Percentiles rank a stretch among this genome's conserved stretches.
phyloP scores from a whole-genome alignment of 2,888 invertebrate species.

The Hemithea aestivaria region DNA sequence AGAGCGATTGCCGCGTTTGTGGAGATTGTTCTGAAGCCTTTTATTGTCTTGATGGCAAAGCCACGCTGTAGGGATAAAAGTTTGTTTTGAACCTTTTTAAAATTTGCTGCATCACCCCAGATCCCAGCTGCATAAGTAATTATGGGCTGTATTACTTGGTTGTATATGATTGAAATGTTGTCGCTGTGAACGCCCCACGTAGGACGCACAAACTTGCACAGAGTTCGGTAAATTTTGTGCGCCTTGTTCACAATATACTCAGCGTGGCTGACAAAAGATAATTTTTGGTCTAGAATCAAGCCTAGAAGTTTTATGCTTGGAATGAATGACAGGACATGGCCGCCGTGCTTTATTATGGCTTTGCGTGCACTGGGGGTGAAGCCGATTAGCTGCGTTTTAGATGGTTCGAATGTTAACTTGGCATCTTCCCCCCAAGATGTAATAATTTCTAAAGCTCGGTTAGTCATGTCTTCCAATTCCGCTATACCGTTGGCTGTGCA shows the following conservation, averaged over 20 bases:
- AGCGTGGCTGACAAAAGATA: constrained; percentile 4
- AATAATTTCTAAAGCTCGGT: neutral
- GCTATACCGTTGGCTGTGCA: constrained; percentile 27
- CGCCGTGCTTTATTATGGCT: neutral
- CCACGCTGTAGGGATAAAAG: constrained; percentile 12
- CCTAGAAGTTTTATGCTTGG: constrained; percentile 1
- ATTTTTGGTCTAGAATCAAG: constrained; percentile 3
- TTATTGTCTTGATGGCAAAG: constrained; percentile 20
- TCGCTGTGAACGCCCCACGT: constrained; percentile 13
- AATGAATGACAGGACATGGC: neutral
- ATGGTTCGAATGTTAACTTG: constrained; percentile 1
- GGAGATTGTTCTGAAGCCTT: constrained; percentile 16
- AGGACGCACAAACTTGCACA: constrained; percentile 3
- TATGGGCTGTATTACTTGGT: constrained; percentile 22
- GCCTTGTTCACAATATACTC: constrained; percentile 7
- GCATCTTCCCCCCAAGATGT: neutral
- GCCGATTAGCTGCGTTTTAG: neutral
- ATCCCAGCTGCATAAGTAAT: constrained; percentile 19
- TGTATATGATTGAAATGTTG: constrained; percentile 12
- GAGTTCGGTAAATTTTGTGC: constrained; percentile 7
- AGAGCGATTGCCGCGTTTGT: constrained; percentile 16
- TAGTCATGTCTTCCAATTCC: neutral
- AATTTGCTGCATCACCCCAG: constrained; percentile 9
- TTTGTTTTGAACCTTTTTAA: neutral
- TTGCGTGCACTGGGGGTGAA: constrained; percentile 1